Conservation (phyloP, 2,113 vertebrate genomes). For the Aegotheles bennettii region DNA sequence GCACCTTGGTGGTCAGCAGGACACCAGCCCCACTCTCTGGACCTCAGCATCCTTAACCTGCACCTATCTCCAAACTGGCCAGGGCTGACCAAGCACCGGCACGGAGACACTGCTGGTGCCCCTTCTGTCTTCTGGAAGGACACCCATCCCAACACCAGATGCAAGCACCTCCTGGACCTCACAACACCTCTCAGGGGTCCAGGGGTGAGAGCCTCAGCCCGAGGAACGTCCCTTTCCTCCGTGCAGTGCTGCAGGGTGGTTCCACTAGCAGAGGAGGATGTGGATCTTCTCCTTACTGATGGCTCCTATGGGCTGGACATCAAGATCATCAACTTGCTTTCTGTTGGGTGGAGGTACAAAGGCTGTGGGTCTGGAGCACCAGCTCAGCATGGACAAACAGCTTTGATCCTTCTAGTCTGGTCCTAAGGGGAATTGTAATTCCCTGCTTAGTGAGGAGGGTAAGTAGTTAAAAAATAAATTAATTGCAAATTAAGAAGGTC, state of each 20-base stretch:
- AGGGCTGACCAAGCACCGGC: background rate
- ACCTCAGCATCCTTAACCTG: background rate
- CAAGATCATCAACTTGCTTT: background rate
- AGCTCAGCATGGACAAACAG: background rate
- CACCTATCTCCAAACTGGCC: background rate
- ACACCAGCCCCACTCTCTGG: background rate
- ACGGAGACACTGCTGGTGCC: background rate
- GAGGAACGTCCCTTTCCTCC: background rate
- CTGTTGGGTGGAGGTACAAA: background rate
- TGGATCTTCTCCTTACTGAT: background rate
- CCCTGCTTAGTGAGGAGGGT: no score
- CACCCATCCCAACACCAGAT: background rate
- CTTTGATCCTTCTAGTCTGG: background rate
- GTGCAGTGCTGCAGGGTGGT: rapidly evolving
- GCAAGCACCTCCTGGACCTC: background rate
- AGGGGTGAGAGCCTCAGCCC: background rate
- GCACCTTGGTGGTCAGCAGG: background rate
- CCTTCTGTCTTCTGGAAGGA: background rate
- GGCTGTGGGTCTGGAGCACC: background rate
- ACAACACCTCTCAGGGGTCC: no score
- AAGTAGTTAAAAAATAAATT: no score
- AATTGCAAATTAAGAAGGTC: background rate
- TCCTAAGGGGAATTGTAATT: background rate
- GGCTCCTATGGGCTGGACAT: background rate
- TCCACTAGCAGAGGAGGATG: background rate